Base-by-base conservation (phyloP, 1,140 invertebrate genomes). In the Hycleus cichorii region DNA sequence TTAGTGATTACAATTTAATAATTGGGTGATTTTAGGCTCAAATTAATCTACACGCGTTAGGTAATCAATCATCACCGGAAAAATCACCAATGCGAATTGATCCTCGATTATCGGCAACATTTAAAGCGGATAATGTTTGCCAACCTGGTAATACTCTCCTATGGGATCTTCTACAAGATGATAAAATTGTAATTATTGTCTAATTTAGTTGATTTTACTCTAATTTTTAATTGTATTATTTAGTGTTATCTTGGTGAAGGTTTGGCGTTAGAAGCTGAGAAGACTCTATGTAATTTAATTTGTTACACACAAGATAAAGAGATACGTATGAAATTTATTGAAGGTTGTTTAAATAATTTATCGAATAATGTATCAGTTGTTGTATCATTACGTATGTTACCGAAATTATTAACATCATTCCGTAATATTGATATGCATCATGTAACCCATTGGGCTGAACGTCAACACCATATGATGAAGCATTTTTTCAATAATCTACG, bases 91-190 rank as follows among this genome's bases (percentile, higher is more conserved):
- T 70, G 5, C 58, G 68, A 51, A 59, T 65, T 1, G 72, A 74
- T 62, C 65, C 68, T 6, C 57, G 70, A 57, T 55, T 73, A 32
- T 81, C 45, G 63, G 73, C 53, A 71, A 79, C 5, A 77, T 86
- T 87, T 51, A 86, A 86, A 66, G 78, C 89, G 24, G 89, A 89
- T 58, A 85, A 89, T 67, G 89, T 93, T 27, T 92, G 90, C 65
- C 83, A 90, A 66, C 88, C 90, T 42, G 93, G 93, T 0, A 92
- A 91, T 70, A 96, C 93, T 5, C 71, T 97, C 38, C 77, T 97
- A 0, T 97, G 93, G 93, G 93, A 97, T 78, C 76, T 97, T 49
- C 74, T 97, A 44, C 93, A 96, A 74, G 93, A 95, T 73, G 88
- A 94, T 62, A 89, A 87, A 74, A 92, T 93, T 65, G 88, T 90